These are phyloP conservation scores for Atta colombica DNA, from an alignment of 1,140 invertebrate species.

Conservation along the genomic window DNA sequence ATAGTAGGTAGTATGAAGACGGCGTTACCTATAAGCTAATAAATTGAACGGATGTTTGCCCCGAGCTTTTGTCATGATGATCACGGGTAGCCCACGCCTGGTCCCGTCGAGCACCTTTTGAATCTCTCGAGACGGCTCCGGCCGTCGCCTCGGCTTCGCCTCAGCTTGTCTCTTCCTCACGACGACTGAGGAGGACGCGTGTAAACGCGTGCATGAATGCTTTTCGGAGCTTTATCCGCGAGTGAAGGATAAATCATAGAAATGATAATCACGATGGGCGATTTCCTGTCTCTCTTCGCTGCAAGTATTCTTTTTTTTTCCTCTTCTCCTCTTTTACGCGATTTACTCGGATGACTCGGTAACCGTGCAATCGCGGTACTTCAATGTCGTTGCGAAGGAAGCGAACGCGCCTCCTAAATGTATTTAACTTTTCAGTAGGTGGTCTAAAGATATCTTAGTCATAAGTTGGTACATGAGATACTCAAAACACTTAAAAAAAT, in stretches of 20 bases:
- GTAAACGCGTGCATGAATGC: constrained; percentile 47
- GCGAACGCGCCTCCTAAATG: neutral
- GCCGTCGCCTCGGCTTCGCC: neutral
- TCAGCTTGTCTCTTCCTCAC: constrained; percentile 17
- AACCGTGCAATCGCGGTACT: constrained; percentile 32
- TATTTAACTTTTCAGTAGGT: neutral
- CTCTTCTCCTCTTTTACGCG: neutral
- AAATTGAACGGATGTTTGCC: constrained; percentile 85
- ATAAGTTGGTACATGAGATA: too few species aligned
- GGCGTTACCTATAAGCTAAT: constrained; percentile 83
- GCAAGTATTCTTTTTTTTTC: neutral
- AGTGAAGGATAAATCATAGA: constrained; percentile 55
- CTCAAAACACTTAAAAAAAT: too few species aligned
- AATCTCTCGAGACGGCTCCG: constrained; percentile 71
- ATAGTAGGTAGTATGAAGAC: constrained; percentile 72
- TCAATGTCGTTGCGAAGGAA: neutral
- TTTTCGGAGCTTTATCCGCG: constrained; percentile 49
- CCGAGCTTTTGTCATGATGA: constrained; percentile 85
- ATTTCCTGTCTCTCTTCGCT: constrained; percentile 37
- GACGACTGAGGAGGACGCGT: constrained; percentile 28
- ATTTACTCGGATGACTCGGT: constrained; percentile 38
- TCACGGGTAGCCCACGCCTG: constrained; percentile 81
- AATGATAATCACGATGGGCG: constrained; percentile 56
- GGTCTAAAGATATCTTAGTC: too few species aligned
- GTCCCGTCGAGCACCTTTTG: constrained; percentile 74